Base-by-base conservation (phyloP, 2,888 invertebrate species). In the Hartigia nigra region DNA sequence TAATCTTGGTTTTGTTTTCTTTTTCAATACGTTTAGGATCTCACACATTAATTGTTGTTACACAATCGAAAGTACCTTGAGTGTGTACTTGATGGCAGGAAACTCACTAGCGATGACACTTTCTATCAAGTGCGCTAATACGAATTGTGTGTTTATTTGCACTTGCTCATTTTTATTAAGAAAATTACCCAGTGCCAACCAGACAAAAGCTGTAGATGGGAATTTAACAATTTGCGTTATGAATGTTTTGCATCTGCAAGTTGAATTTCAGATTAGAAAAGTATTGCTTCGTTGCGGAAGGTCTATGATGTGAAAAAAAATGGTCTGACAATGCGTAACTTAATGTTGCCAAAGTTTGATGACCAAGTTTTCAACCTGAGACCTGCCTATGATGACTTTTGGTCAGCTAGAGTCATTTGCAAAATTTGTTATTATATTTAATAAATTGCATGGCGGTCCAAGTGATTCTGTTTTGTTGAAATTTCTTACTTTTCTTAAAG, bases 351-450 rank as follows among this genome's bases (percentile, higher is more conserved):
- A 55, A 23, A 55, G 23, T 55, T 55, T 91, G 91, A 83, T 81
- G 86, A 88, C 85, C 12, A 90, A 91, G 91, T 91, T 91, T 91
- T 91, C 91, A 91, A 91, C 83, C 91, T 90, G 91, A 91, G 91
- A 90, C 91, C 86, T 31, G 88, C 89, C 88, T 72, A 86, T 91
- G 91, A 91, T 91, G 91, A 90, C 83, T 78, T 79, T 80, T 86
- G 90, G 88, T 84, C 83, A 86, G 91, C 90, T 91, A 81, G 91
- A 91, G 90, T 87, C 83, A 82, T 80, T 55, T 55, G 55, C 55
- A 55, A 55, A 23, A 23, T 55, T 23, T 55, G 23, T 23, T 37
- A 55, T 55, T 55, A 55, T 2, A 55, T 23, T 23, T 55, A 55
- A 55, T 2, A 55, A 23, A 23, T 23, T 55, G 55, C 23, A 23